Conservation (phyloP, 1,140 invertebrate species). For the Carposina sasakii region DNA sequence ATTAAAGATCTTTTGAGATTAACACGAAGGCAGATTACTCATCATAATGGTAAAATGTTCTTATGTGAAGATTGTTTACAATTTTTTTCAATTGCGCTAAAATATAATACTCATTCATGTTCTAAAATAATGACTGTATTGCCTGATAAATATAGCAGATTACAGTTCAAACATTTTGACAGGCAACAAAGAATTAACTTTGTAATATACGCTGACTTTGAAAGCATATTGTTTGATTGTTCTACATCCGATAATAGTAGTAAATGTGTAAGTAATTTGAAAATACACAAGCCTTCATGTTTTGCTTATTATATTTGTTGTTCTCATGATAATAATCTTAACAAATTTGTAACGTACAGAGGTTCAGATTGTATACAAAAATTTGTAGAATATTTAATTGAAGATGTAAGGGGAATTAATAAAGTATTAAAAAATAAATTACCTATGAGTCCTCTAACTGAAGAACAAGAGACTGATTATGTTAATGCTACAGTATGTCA, state of each 20-base stretch:
- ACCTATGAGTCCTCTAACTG: too few species aligned
- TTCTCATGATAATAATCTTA: too few species aligned
- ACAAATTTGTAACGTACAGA: too few species aligned
- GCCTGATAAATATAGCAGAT: conserved; percentile 2
- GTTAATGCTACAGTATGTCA: too few species aligned
- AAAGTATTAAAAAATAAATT: too few species aligned
- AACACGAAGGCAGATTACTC: too few species aligned
- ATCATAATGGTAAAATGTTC: too few species aligned
- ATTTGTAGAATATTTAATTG: too few species aligned
- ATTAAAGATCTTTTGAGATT: too few species aligned
- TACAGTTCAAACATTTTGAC: conserved; percentile 11
- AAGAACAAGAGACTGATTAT: too few species aligned
- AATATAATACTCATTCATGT: conserved; percentile 11
- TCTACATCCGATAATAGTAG: background rate
- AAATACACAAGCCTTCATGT: conserved; percentile 11
- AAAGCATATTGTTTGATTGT: conserved; percentile 7
- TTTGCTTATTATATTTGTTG: conserved; percentile 18
- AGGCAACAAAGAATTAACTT: conserved; percentile 14
- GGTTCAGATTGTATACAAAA: too few species aligned
- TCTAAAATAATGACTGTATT: conserved; percentile 6
- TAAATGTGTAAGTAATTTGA: conserved; percentile 1
- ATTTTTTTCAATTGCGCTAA: conserved; percentile 5
- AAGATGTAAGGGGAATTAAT: too few species aligned
- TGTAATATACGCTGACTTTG: conserved; percentile 14
- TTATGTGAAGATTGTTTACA: conserved; percentile 14